A percentile compares a stretch with the other conserved stretches of the same genome.
These are phyloP conservation scores for Brachynemurus nebulosus DNA, from an alignment of 2,888 invertebrate genomes.

Conservation along the genomic window DNA sequence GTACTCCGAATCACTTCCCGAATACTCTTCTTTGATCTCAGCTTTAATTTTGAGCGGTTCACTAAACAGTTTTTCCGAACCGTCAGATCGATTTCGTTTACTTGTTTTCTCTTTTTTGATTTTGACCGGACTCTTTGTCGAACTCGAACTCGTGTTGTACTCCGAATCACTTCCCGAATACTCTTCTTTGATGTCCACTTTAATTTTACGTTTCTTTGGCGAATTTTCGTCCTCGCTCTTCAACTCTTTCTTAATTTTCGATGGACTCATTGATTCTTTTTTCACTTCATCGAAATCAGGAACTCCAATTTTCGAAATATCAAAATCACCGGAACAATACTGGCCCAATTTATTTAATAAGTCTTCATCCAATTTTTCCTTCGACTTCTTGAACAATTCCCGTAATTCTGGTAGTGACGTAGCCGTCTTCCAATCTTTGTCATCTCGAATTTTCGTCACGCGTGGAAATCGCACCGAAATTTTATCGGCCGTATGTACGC, in stretches of 20 bases:
- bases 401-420: slow-evolving; percentile 64
- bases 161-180: slow-evolving; percentile 6
- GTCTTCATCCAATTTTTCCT: slow-evolving; percentile 46
- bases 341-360: slow-evolving; percentile 37
- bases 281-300: slow-evolving; percentile 7
- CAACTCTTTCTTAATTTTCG: slow-evolving; percentile 8
- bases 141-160: slow-evolving; percentile 5
- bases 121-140: no score
- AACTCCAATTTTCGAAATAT: slow-evolving; percentile 4
- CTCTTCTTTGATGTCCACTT: neutral
- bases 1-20: slow-evolving; percentile 8
- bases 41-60: slow-evolving; percentile 3
- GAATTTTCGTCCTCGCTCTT: neutral
- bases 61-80: neutral
- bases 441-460: slow-evolving; percentile 65
- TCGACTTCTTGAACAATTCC: slow-evolving; percentile 51
- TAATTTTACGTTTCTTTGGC: slow-evolving; percentile 6
- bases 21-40: neutral
- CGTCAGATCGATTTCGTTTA: neutral
- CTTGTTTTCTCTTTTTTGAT: neutral
- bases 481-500: slow-evolving; percentile 81
- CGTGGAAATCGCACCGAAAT: slow-evolving; percentile 91
- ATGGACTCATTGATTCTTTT: slow-evolving; percentile 13
- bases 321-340: slow-evolving; percentile 19
- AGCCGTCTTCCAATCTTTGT: slow-evolving; percentile 75